phyloP scores from a whole-genome alignment of 2,113 vertebrate species.

The Dromas ardeola region DNA sequence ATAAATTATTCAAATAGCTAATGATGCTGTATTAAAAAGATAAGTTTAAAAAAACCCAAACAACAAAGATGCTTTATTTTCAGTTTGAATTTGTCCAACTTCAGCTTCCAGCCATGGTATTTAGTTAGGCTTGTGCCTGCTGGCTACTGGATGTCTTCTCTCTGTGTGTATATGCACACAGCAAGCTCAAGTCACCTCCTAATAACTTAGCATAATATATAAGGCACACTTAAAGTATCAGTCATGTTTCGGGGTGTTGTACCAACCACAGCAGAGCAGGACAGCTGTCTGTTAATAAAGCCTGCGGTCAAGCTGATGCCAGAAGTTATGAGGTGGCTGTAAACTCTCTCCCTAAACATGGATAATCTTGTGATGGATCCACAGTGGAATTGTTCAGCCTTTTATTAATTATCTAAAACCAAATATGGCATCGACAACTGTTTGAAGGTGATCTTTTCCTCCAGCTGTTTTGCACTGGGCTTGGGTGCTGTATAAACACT shows the following conservation, averaged over 20 bases:
- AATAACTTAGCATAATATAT: neutral
- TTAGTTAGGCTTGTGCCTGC: neutral
- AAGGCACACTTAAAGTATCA: neutral
- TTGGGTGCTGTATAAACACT: slow-evolving; percentile 16
- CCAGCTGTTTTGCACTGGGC: neutral
- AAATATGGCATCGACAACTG: neutral
- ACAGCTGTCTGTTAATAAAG: neutral
- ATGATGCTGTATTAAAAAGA: neutral
- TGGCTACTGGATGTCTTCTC: neutral
- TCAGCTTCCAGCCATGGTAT: neutral
- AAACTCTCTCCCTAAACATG: neutral
- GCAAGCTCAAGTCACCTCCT: neutral
- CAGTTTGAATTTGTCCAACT: neutral
- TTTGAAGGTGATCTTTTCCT: neutral
- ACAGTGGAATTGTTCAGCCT: neutral
- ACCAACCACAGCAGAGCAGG: neutral
- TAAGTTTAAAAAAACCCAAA: neutral
- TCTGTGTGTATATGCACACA: neutral
- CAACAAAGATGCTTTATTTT: neutral
- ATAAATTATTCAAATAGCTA: neutral
- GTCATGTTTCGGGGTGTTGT: neutral
- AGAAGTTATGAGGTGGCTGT: neutral
- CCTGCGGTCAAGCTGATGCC: neutral
- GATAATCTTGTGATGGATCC: neutral
- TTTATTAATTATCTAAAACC: neutral